Evolutionary conservation across 2,888 invertebrate species (phyloP), one percentile per base, ranked within the genome.

Genomic region (Euproctis similis): DNA sequence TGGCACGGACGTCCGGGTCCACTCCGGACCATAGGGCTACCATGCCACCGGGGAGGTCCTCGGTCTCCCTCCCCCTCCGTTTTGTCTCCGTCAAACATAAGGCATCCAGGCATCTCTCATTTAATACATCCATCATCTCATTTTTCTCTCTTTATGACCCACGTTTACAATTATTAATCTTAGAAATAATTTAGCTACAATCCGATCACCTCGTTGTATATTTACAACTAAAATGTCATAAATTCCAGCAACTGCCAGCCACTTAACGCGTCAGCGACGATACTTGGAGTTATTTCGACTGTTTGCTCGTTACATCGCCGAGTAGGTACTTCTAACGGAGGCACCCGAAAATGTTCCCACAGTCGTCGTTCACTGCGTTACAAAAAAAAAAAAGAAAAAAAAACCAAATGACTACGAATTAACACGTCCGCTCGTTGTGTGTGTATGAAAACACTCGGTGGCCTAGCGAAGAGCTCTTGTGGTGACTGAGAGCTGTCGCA

Each of bases 331-430:
- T 70, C 70, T 77, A 74, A 80, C 71, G 76, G 76, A 81, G 70
- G 74, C 80, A 76, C 70, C 78, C 64, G 66, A 75, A 74, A 77
- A 64, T 59, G 65, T 84, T 84, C 84, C 84, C 84, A 84, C 84
- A 82, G 81, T 80, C 81, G 73, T 77, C 82, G 75, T 80, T 78
- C 76, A 73, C 71, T 55, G 65, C 70, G 60, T 72, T 77, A 74
- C 81, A n/a, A n/a, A n/a, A n/a, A n/a, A n/a, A n/a, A n/a, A n/a
- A n/a, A 14, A 14, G 14, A 6, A 10, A 19, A 19, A 81, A 39
- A 81, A 76, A 71, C 71, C 68, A 70, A 75, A 70, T 80, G 70
- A 80, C 82, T 81, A 81, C 69, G 80, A 84, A 84, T 84, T 84
- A 84, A 84, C 84, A 84, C 84, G 81, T 84, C 78, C 65, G 70